phyloP scores from a whole-genome alignment of 2,888 invertebrate species.

The Drosophila neoperkinsi region DNA sequence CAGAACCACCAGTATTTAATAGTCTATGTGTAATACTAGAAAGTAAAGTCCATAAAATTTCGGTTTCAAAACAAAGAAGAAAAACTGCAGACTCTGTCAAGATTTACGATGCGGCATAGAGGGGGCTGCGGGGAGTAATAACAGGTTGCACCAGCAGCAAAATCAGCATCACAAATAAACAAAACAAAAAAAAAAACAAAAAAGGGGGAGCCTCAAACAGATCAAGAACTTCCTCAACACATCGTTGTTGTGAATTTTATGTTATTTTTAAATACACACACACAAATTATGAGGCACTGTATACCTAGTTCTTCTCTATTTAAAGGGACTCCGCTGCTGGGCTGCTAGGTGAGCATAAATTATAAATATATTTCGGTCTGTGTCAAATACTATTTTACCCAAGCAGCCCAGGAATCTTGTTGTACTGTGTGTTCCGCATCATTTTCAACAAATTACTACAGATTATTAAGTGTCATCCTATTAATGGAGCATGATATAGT shows the following conservation, averaged over 20 bases:
- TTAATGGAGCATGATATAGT: conserved; percentile 52
- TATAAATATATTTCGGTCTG: conserved; percentile 74
- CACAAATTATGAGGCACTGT: conserved; percentile 55
- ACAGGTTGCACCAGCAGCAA: conserved; percentile 65
- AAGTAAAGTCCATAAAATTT: conserved; percentile 62
- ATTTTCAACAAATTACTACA: conserved; percentile 71
- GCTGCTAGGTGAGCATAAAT: conserved; percentile 71
- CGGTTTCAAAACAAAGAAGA: conserved; percentile 44
- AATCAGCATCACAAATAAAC: conserved; percentile 57
- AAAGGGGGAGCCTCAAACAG: conserved; percentile 20
- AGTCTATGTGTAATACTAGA: conserved; percentile 64
- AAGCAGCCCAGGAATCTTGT: conserved; percentile 71
- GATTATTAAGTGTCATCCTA: conserved; percentile 63
- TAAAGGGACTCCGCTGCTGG: conserved; percentile 51
- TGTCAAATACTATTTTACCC: conserved; percentile 69
- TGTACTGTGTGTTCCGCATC: conserved; percentile 54
- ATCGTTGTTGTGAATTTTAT: conserved; percentile 37
- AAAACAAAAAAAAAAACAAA: conserved; percentile 39
- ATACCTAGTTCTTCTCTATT: conserved; percentile 43
- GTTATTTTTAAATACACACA: conserved; percentile 63
- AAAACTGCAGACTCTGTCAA: conserved; percentile 34
- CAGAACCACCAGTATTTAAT: conserved; percentile 53
- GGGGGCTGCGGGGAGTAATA: conserved; percentile 15
- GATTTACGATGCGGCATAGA: conserved; percentile 53
- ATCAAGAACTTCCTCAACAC: conserved; percentile 58